phyloP scores from a whole-genome alignment of 2,113 vertebrate species.

The Mobula hypostoma region DNA sequence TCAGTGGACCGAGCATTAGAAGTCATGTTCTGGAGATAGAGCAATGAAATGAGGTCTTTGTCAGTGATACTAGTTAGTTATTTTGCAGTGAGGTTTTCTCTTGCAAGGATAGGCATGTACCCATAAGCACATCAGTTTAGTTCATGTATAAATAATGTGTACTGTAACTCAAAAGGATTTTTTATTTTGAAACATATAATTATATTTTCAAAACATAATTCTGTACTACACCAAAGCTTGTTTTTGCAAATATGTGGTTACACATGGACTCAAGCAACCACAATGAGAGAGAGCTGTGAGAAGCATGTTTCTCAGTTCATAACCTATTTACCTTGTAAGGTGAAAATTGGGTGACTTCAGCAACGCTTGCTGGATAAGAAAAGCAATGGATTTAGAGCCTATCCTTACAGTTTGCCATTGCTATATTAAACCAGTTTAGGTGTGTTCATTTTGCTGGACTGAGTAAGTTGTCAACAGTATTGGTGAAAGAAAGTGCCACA shows the following conservation, averaged over 20 bases:
- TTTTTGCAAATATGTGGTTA: background rate
- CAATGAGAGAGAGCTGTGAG: background rate
- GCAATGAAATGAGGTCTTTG: background rate
- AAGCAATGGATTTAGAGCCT: background rate
- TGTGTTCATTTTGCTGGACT: background rate
- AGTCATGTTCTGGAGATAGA: background rate
- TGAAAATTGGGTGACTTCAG: background rate
- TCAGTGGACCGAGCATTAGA: background rate
- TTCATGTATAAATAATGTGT: background rate
- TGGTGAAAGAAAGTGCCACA: background rate
- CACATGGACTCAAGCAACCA: background rate
- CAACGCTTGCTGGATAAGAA: background rate
- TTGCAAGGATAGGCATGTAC: background rate
- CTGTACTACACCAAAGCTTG: background rate
- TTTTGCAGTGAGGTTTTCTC: background rate
- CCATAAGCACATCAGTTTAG: background rate
- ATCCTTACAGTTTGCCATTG: background rate
- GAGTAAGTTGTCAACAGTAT: background rate
- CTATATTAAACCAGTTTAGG: background rate
- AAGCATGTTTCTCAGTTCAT: background rate
- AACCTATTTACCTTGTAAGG: background rate
- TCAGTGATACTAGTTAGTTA: background rate
- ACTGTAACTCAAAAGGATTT: background rate
- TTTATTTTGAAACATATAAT: background rate
- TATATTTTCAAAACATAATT: background rate